Conservation (phyloP, 2,113 vertebrate species). For the Tyrannus savana region DNA sequence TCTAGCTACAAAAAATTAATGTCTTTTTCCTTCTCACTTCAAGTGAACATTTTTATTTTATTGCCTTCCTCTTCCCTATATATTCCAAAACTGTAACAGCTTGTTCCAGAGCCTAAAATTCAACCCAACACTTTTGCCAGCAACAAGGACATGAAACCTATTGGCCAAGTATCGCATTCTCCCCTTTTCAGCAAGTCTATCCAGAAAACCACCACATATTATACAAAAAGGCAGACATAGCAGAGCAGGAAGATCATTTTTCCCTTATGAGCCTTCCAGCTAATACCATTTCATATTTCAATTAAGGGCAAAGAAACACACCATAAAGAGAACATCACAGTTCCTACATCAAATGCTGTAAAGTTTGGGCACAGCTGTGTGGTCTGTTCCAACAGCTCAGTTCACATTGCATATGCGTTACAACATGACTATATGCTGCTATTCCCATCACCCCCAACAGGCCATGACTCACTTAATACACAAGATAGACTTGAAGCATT, state of each 20-base stretch:
- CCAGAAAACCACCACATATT: neutral
- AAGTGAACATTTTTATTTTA: neutral
- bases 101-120: constrained; percentile 5
- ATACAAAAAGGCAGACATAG: neutral
- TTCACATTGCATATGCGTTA: neutral
- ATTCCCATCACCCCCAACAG: neutral
- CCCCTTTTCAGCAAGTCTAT: neutral
- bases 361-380: neutral
- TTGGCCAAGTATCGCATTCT: neutral
- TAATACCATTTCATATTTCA: neutral
- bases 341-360: neutral
- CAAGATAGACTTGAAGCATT: neutral
- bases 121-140: neutral
- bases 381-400: neutral
- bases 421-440: neutral
- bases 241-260: neutral
- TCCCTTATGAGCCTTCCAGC: neutral
- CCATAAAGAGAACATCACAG: neutral
- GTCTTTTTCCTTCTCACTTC: neutral
- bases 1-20: neutral
- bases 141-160: neutral
- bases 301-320: neutral
- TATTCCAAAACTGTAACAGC: neutral
- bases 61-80: neutral
- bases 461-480: neutral